Base-by-base conservation (phyloP, 2,888 invertebrate species). In the Lycaena phlaeas region DNA sequence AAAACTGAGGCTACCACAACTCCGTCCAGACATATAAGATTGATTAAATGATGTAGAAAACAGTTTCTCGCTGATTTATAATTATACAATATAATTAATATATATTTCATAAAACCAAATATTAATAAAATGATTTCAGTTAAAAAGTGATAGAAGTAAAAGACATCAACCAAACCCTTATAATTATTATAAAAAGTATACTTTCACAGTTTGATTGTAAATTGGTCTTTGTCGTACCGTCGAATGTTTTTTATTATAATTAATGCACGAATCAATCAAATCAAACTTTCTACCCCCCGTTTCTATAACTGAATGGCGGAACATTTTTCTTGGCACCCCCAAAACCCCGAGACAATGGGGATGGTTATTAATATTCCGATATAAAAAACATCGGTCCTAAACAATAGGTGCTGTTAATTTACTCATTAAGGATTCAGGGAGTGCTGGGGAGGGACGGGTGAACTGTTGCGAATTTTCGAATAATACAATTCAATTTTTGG, bases 391-490 rank as follows among this genome's bases (percentile, higher is more conserved):
- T 59, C 59, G 64, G 53, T 55, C 59, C 67, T 64, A 72, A 73
- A 84, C 84, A 84, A 84, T 84, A 78, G 82, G 73, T 79, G 75
- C 68, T 77, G 78, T 84, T 84, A 84, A 84, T 84, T 81, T 73
- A 66, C 72, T 84, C 79, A 78, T 81, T 84, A 81, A 62, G 65
- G 58, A 82, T 82, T 79, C 81, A 76, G 73, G 68, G 82, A 77
- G 78, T 59, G 72, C 61, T 53, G 48, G 40, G 47, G 30, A 28
- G 44, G 53, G 44, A 40, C 36, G 48, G 43, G 43, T 46, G 26
- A 40, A 51, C 53, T 47, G 48, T 57, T 53, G 50, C 51, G 43
- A 51, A 54, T 52, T 56, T 53, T 36, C 45, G 42, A 45, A 54
- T 52, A 56, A 57, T 54, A 51, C 50, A 53, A 59, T 59, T 56